Evolutionary conservation across 2,888 invertebrate species (phyloP).

Genomic region (Slavum lentiscoides): DNA sequence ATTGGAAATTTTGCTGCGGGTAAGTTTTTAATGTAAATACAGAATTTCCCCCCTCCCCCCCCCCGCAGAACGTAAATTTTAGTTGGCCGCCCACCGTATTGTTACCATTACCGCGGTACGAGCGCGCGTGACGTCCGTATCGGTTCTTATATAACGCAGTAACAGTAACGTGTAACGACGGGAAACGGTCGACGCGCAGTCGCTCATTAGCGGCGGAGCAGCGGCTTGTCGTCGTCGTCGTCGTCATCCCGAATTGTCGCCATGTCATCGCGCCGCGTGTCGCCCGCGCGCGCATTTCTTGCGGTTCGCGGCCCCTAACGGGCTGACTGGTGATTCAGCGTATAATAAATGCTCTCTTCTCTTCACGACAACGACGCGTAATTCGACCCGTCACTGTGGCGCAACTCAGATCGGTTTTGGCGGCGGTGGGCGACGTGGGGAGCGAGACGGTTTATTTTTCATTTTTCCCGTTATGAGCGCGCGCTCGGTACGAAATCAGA

Average conservation of each 20-base stretch:
- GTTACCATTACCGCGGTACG: no score
- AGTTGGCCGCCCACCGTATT: no score
- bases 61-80: no score
- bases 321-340: slow-evolving; percentile 6
- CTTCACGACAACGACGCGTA: neutral
- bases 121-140: no score
- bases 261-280: slow-evolving; percentile 31
- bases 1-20: no score
- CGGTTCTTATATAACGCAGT: no score
- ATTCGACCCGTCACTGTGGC: slow-evolving; percentile 21
- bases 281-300: neutral
- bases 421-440: no score
- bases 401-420: neutral
- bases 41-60: no score
- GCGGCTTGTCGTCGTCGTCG: neutral
- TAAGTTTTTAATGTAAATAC: no score
- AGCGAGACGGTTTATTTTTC: neutral
- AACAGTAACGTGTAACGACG: no score
- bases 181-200: no score
- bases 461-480: neutral
- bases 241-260: slow-evolving; percentile 24
- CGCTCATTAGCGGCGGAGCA: slow-evolving; percentile 18
- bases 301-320: neutral
- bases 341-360: slow-evolving; percentile 10
- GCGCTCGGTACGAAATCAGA: no score